Evolutionary conservation across 2,888 invertebrate genomes (phyloP), one percentile per base, ranked within the genome.

Genomic region (Xanthorhoe spadicearia): DNA sequence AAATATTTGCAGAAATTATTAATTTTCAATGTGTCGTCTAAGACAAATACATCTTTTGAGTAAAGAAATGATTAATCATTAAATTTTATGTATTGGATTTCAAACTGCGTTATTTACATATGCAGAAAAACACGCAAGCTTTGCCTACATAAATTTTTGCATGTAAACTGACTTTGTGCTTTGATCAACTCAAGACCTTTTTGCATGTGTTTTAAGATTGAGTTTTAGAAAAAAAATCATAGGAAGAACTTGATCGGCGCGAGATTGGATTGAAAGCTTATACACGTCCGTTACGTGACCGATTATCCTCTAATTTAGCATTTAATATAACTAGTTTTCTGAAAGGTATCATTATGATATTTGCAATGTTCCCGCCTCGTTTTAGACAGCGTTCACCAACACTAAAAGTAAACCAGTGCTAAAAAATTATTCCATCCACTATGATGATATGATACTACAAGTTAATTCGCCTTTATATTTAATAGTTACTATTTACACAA

Each of bases 211-310:
- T 0, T 19, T 72, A 71, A 38, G 53, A 60, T 68, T 63, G 15
- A 19, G 35, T 68, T 46, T 70, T 43, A 43, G 38, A 56, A 48
- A 38, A 58, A 43, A 63, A 38, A 50, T 52, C 18, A 43, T 49
- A 55, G 51, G 54, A 55, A 63, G 67, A 73, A 71, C 71, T 66
- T 61, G 48, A 73, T 61, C 72, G 74, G 75, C 80, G 82, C 81
- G 80, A 77, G 80, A 78, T 76, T 80, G 80, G 83, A 86, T 88
- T 87, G 82, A 87, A 88, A 89, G 87, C 84, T 86, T 77, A 77
- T 76, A 80, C 81, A n/a, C 79, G 78, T 74, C 77, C 74, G 75
- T 83, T 87, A 88, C 87, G 88, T 88, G 88, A 87, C 86, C 85
- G 82, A 83, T 87, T 87, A 86, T 82, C 75, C 77, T 83, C 82